Percentiles rank a stretch among this genome's conserved stretches.
phyloP scores from a whole-genome alignment of 2,797 vertebrate genomes.

The Xenentodon cancila region DNA sequence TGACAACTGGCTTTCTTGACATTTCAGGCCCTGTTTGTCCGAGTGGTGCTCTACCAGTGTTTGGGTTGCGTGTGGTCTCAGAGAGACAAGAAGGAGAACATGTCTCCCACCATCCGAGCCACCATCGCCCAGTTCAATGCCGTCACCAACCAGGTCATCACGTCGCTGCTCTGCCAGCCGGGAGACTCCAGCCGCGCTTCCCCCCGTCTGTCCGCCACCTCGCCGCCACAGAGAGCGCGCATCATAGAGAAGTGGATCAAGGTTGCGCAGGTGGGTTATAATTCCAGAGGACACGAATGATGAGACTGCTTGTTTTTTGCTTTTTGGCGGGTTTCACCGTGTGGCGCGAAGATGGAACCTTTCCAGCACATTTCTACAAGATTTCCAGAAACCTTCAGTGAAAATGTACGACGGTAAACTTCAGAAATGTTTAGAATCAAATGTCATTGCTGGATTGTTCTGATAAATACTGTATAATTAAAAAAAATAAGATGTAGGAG shows the following conservation, averaged over 20 bases:
- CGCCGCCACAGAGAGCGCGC: slow-evolving; percentile 77
- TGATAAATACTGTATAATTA: no score
- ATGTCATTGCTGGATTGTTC: no score
- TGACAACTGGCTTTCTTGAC: background rate
- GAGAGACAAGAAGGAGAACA: slow-evolving; percentile 85
- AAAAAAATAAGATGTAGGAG: no score
- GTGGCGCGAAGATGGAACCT: no score
- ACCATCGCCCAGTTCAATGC: slow-evolving; percentile 89
- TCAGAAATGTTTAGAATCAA: no score
- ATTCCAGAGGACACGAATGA: background rate
- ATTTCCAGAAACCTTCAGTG: no score
- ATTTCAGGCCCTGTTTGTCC: slow-evolving; percentile 83
- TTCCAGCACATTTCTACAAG: no score
- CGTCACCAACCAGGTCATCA: slow-evolving; percentile 84
- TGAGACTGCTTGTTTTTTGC: background rate
- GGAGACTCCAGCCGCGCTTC: slow-evolving; percentile 64
- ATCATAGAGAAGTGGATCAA: slow-evolving; percentile 88
- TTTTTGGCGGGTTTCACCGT: no score
- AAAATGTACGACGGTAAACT: no score
- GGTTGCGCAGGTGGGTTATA: slow-evolving; percentile 83
- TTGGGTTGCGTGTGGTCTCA: slow-evolving; percentile 90
- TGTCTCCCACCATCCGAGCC: slow-evolving; percentile 86
- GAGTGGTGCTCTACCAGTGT: slow-evolving; percentile 86
- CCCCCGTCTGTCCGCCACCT: slow-evolving; percentile 41
- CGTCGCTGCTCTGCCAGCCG: slow-evolving; percentile 78